Conservation (phyloP, 2,113 vertebrate genomes). For the Plestiodon gilberti region DNA sequence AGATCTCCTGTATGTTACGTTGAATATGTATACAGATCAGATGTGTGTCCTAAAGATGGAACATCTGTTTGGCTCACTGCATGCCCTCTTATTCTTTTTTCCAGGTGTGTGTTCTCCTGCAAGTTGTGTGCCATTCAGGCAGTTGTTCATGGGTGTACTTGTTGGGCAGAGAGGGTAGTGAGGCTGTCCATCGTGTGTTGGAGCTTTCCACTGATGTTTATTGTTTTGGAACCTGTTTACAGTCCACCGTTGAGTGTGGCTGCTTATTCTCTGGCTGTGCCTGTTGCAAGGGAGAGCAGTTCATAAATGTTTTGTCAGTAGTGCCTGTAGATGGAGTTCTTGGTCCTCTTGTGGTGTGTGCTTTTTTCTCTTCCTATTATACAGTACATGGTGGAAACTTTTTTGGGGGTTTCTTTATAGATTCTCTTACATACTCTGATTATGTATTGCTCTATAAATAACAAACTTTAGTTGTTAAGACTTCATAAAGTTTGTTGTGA, state of each 20-base stretch:
- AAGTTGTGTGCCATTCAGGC: not conserved
- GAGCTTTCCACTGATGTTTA: not conserved
- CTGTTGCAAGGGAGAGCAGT: not conserved
- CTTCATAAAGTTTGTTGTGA: too few relatives aligned
- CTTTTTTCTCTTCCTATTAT: not conserved
- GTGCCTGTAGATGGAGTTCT: not conserved
- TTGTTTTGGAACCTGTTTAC: too few relatives aligned
- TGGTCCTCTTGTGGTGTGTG: not conserved
- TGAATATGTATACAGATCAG: not conserved
- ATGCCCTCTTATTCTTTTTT: not conserved
- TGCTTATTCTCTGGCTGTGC: not conserved
- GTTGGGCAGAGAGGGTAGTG: too few relatives aligned
- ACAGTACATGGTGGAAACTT: not conserved
- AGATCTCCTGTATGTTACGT: too few relatives aligned
- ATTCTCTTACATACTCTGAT: not conserved
- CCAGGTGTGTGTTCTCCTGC: not conserved
- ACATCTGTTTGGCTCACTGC: not conserved
- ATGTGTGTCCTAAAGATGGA: not conserved
- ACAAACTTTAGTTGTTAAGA: not conserved
- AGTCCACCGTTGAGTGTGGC: not conserved
- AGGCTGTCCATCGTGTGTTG: not conserved
- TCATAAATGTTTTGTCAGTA: not conserved
- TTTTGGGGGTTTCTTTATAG: not conserved
- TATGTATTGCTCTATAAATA: too few relatives aligned
- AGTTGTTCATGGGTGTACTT: not conserved